These are phyloP conservation scores for Chalcosyrphus nemorum DNA, from an alignment of 2,888 invertebrate species.

Conservation along the genomic window DNA sequence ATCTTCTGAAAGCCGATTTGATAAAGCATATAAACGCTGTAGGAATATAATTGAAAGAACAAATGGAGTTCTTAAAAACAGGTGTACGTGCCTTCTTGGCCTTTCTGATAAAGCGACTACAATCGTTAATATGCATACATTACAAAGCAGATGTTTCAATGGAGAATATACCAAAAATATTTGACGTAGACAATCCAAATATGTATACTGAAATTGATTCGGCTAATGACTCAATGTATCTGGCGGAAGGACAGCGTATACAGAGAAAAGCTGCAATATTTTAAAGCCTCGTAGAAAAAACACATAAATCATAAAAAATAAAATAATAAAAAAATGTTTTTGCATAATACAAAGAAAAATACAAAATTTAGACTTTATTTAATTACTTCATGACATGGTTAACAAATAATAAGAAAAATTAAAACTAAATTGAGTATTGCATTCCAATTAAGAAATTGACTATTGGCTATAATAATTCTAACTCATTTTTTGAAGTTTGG, in stretches of 20 bases:
- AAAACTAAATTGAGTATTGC: neutral
- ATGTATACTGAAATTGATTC: neutral
- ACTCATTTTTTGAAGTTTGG: neutral
- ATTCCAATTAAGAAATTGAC: neutral
- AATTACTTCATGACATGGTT: too few species aligned
- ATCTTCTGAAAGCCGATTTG: neutral
- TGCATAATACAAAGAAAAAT: neutral
- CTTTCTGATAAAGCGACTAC: neutral
- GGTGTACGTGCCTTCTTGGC: neutral
- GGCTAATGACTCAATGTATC: neutral
- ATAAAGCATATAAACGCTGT: neutral
- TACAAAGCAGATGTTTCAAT: neutral
- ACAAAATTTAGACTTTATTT: too few species aligned
- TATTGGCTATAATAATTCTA: neutral
- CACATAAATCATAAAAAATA: neutral
- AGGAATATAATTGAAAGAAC: neutral
- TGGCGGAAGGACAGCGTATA: neutral
- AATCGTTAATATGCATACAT: neutral
- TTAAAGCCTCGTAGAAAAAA: neutral
- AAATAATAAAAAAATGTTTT: too few species aligned
- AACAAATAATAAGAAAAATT: neutral
- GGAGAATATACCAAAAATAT: neutral
- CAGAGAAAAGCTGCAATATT: constrained; percentile 1
- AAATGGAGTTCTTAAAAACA: neutral
- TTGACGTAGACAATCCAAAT: neutral